Conservation (phyloP, 2,888 invertebrate species). For the Thecophora atra region DNA sequence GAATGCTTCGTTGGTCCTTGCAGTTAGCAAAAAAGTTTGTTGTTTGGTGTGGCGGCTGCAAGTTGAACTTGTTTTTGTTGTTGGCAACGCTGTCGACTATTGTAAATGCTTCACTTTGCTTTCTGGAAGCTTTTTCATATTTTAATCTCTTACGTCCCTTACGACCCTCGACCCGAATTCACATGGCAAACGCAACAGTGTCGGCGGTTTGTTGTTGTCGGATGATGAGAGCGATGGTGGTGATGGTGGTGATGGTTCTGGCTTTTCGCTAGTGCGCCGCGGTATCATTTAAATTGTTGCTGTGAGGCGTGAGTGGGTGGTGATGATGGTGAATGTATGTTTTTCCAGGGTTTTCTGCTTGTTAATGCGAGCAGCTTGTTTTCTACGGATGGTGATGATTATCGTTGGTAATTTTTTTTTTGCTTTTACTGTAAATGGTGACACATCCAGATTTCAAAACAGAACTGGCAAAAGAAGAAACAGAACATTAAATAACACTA, state of each 20-base stretch:
- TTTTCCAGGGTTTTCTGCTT: background rate
- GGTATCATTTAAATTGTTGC: background rate
- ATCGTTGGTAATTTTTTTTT: conserved; percentile 21
- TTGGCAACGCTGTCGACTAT: background rate
- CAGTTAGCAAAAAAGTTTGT: background rate
- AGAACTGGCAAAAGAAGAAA: background rate
- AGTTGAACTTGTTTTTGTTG: conserved; percentile 6
- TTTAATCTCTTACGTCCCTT: background rate
- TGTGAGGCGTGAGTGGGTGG: background rate
- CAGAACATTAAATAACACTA: too few relatives aligned
- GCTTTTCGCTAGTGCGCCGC: too few relatives aligned
- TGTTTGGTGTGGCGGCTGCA: too few relatives aligned
- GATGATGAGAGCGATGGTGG: conserved; percentile 4
- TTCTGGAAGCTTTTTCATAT: conserved; percentile 12
- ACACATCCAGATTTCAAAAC: background rate
- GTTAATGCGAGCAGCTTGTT: conserved; percentile 23
- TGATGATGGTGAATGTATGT: background rate
- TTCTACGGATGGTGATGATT: conserved; percentile 23
- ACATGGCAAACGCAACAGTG: conserved; percentile 13
- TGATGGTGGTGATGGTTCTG: background rate
- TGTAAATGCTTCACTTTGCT: conserved; percentile 8
- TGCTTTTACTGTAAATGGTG: conserved; percentile 4
- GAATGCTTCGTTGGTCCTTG: background rate
- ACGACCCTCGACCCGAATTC: background rate
- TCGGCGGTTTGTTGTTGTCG: background rate